Conservation (phyloP, 2,888 invertebrate genomes). For the Bugula neritina region DNA sequence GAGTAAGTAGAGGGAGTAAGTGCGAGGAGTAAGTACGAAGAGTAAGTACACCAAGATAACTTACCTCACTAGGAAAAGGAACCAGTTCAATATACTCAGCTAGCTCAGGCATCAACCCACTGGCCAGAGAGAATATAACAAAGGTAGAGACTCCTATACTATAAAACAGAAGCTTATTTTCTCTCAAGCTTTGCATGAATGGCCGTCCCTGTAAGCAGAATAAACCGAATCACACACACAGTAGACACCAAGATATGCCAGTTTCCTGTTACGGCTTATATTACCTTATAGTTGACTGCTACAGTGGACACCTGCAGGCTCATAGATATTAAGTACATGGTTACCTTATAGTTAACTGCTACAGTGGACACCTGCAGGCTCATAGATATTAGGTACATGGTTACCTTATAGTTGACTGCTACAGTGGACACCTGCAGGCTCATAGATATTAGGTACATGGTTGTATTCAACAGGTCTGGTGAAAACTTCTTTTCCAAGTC, state of each 20-base stretch:
- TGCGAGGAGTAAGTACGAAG: too few relatives aligned
- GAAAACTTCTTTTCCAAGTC: constrained; percentile 75
- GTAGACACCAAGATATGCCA: too few relatives aligned
- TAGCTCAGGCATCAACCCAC: constrained; percentile 77
- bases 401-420: constrained; percentile 97
- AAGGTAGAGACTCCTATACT: constrained; percentile 77
- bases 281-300: constrained; percentile 96
- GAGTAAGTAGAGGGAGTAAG: too few relatives aligned
- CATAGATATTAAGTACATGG: constrained; percentile 96
- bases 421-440: constrained; percentile 95
- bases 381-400: constrained; percentile 96
- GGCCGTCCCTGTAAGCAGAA: constrained; percentile 76
- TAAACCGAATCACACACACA: too few relatives aligned
- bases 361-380: constrained; percentile 95
- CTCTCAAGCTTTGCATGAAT: constrained; percentile 91
- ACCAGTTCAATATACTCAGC: constrained; percentile 89
- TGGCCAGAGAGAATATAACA: constrained; percentile 75
- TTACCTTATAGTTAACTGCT: constrained; percentile 96
- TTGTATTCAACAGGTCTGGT: constrained; percentile 90
- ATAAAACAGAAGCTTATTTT: constrained; percentile 86
- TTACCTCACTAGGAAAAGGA: constrained; percentile 82
- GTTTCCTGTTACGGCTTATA: not conserved
- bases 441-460: constrained; percentile 96
- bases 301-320: constrained; percentile 95
- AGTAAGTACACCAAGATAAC: too few relatives aligned